A percentile compares a stretch with the other conserved stretches of the same genome.
These are phyloP conservation scores for Nothura maculosa DNA, from an alignment of 2,797 vertebrate species.

Conservation along the genomic window DNA sequence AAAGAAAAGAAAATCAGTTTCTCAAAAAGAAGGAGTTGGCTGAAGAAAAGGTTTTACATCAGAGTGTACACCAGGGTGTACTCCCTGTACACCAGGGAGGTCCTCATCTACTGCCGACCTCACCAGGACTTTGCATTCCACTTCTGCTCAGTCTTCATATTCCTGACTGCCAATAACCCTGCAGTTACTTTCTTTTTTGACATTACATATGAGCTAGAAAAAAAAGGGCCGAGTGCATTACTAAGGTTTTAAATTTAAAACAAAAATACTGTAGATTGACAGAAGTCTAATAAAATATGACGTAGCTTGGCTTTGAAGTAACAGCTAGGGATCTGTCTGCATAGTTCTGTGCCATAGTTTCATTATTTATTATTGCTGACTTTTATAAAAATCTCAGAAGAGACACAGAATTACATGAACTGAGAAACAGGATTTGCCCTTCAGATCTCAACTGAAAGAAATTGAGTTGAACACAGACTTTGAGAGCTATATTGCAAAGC, in stretches of 20 bases:
- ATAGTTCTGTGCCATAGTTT: not conserved
- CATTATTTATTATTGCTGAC: not conserved
- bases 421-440: not conserved
- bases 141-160: not conserved
- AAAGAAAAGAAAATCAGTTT: not conserved
- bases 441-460: not conserved
- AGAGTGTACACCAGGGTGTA: too few relatives aligned
- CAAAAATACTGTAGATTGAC: not conserved
- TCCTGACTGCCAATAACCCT: not conserved
- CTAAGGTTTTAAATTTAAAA: conserved; percentile 14
- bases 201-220: not conserved
- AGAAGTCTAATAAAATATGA: not conserved
- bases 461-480: not conserved
- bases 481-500: not conserved
- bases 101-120: not conserved
- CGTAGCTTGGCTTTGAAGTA: conserved; percentile 2
- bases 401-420: not conserved
- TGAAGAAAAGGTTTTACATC: not conserved
- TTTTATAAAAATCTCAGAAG: not conserved
- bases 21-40: too few relatives aligned
- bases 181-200: not conserved
- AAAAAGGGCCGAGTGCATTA: not conserved
- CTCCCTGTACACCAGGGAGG: not conserved
- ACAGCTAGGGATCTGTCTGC: not conserved
- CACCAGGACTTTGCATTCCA: not conserved